Evolutionary conservation across 2,797 vertebrate species (phyloP).

Genomic region (Peromyscus nudipes): DNA sequence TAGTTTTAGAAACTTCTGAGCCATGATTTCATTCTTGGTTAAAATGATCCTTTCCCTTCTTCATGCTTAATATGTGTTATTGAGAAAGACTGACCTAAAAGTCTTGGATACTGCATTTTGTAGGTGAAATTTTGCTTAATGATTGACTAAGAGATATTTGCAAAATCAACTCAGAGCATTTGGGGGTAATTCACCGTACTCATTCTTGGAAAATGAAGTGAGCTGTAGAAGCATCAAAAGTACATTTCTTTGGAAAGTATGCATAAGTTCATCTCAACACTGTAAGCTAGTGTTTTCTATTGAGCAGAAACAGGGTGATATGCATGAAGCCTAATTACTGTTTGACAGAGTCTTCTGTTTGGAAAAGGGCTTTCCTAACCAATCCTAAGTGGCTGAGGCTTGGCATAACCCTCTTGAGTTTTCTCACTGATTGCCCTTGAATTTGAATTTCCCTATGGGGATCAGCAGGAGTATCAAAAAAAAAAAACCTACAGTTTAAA

Average conservation of each 20-base stretch:
- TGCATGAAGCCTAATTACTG: background rate
- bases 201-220: slow-evolving; percentile 19
- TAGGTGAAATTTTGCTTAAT: slow-evolving; percentile 52
- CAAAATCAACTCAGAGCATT: background rate
- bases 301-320: slow-evolving; percentile 10
- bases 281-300: background rate
- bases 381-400: slow-evolving; percentile 40
- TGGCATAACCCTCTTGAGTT: slow-evolving; percentile 42
- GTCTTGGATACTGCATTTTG: background rate
- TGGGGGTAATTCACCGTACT: background rate
- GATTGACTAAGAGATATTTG: slow-evolving; percentile 49
- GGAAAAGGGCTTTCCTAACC: slow-evolving; percentile 33
- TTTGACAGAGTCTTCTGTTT: slow-evolving; percentile 25
- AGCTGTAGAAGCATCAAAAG: background rate
- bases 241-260: slow-evolving; percentile 1
- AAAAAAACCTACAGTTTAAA: background rate
- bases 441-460: slow-evolving; percentile 35
- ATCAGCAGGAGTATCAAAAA: background rate
- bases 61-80: background rate
- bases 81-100: slow-evolving; percentile 52
- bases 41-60: background rate
- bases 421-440: slow-evolving; percentile 60
- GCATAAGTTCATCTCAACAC: background rate
- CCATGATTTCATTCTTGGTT: background rate
- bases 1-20: background rate